Base-by-base conservation (phyloP, 2,113 vertebrate species). In the Nesospiza acunhae region DNA sequence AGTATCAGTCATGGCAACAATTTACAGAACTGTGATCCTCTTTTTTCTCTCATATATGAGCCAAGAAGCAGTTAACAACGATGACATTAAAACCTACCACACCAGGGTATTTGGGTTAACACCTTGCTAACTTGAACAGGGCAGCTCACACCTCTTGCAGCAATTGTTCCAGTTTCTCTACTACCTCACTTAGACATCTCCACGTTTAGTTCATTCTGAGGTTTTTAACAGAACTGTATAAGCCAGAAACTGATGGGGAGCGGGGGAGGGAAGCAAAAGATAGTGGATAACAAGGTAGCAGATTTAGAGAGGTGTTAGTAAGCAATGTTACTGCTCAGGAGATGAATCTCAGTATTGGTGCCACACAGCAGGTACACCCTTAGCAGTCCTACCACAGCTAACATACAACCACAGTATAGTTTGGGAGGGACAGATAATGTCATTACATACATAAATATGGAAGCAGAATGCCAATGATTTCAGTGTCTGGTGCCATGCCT, bases 81-180 rank as follows among this genome's bases (percentile, higher is more conserved):
- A 81, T 27, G 33, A 92, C 64, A 67, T 31, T 77, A 72, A 91
- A 84, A 87, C 63, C 27, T 44, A 88, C 63, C 0, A 0, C 75
- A 91, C 9, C 0, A 3, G 16, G 16, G 27, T 53, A 85, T 58
- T 69, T 3, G 15, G 88, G 74, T 93, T 94, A 95, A 90, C 94
- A 88, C 82, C 86, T 89, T 19, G 58, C 35, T 80, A 47, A 83
- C 35, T 90, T 0, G 18, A 90, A 62, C 47, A n/a, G 21, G 81
- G 75, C 37, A 86, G 50, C 79, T 97, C 78, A 95, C 93, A 93
- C 75, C 59, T 93, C 78, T 90, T 35, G 44, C 74, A 91, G 70
- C 47, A 90, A 41, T 35, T 58, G 46, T 39, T 93, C 42, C 70
- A 74, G 39, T 63, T 85, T 59, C 78, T 88, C 63, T 66, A 46